phyloP scores from a whole-genome alignment of 2,113 vertebrate species.

The Pachycephala philippinensis region DNA sequence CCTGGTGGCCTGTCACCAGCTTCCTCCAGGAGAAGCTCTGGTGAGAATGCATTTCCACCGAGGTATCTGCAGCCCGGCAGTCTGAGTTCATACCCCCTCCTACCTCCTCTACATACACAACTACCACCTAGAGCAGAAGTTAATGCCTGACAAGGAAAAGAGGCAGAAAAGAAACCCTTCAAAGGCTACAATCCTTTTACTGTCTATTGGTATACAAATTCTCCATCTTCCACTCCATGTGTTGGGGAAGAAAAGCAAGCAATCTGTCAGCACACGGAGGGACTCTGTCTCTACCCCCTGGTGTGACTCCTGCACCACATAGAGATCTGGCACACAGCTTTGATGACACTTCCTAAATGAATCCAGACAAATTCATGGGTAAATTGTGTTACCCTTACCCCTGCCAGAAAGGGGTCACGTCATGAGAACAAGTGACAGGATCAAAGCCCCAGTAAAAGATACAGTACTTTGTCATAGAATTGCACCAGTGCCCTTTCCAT shows the following conservation, averaged over 20 bases:
- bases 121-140: background rate
- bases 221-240: background rate
- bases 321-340: slow-evolving; percentile 22
- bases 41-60: background rate
- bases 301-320: background rate
- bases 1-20: background rate
- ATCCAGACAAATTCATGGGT: background rate
- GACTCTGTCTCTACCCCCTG: background rate
- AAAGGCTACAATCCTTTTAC: background rate
- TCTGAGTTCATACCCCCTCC: background rate
- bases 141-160: background rate
- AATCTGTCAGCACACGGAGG: background rate
- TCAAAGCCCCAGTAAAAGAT: background rate
- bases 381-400: background rate
- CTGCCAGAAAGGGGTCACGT: background rate
- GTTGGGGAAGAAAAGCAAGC: background rate
- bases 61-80: background rate
- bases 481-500: background rate
- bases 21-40: background rate
- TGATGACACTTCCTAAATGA: background rate
- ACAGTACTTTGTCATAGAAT: background rate
- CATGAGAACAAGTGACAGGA: background rate
- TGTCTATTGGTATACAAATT: background rate
- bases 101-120: background rate
- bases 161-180: background rate